Evolutionary conservation across 2,888 invertebrate species (phyloP), one percentile per base, ranked within the genome.

Genomic region (Leptinotarsa haldemani): DNA sequence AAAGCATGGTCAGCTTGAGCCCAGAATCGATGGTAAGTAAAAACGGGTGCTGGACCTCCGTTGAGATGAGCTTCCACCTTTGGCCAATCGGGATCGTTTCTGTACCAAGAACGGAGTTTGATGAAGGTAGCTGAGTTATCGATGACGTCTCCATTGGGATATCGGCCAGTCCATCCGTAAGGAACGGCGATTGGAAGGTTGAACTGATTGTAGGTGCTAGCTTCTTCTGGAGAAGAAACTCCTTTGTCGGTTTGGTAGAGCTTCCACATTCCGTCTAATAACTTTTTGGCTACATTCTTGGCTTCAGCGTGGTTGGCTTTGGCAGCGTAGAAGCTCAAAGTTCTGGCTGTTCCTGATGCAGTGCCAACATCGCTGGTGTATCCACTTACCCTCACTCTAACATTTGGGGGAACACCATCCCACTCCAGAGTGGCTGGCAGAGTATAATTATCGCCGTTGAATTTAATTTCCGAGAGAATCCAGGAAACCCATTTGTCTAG

Each of bases 11-110:
- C 81, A 73, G 80, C 69, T 73, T 81, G 81, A 40, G 80, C 75
- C 81, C 81, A 81, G 78, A 80, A 81, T 58, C 81, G 76, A 76
- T 81, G 81, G 75, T 74, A 80, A 20, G 74, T 75, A 71, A 81
- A 80, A 16, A 63, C 71, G 9, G 81, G 81, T 46, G 76, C 80
- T 46, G 66, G 70, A 1, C 81, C 81, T 25, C 81, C 80, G 22
- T 77, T 75, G 12, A 81, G 65, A 70, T 78, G 67, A 20, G 56
- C 56, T 48, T 80, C 74, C 12, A 81, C 77, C 63, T 77, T 77
- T 20, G 76, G 40, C 78, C 77, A 81, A 7, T 77, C 70, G 2
- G 80, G 75, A 72, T 81, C 81, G 1, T 80, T 72, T 73, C 80
- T 80, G 69, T 73, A 76, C 56, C 46, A 80, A 47, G 81, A 81